Conservation (phyloP, 1,140 invertebrate species). For the Papilio glaucus region DNA sequence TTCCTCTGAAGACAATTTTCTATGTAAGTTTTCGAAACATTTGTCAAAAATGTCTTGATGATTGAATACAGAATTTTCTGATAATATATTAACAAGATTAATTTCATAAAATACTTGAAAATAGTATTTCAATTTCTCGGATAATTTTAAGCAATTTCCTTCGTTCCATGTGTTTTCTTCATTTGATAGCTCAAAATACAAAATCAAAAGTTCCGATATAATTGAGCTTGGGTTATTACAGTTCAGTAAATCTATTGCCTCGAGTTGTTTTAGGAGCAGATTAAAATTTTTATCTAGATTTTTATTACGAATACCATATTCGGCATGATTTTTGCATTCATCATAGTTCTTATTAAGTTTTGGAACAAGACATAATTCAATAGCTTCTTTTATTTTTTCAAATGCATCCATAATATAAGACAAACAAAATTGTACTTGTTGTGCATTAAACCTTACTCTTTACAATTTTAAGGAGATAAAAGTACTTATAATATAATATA, state of each 20-base stretch:
- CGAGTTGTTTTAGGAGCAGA: slow-evolving; percentile 48
- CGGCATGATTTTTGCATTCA: slow-evolving; percentile 52
- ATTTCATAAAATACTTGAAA: slow-evolving; percentile 55
- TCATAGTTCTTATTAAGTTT: slow-evolving; percentile 62
- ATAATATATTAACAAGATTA: slow-evolving; percentile 51
- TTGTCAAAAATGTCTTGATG: slow-evolving; percentile 62
- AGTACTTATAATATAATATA: too few species aligned
- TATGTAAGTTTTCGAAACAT: slow-evolving; percentile 57
- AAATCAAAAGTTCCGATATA: slow-evolving; percentile 55
- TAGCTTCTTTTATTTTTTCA: slow-evolving; percentile 46
- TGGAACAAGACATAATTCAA: slow-evolving; percentile 58
- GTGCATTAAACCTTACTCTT: background rate
- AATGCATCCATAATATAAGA: background rate
- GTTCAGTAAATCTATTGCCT: slow-evolving; percentile 47
- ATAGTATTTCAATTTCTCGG: slow-evolving; percentile 53
- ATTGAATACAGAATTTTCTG: slow-evolving; percentile 50
- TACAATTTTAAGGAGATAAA: too few species aligned
- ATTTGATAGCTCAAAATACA: slow-evolving; percentile 59
- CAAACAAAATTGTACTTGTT: background rate
- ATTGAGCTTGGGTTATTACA: slow-evolving; percentile 37
- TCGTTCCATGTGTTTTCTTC: slow-evolving; percentile 57
- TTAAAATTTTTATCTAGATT: slow-evolving; percentile 54
- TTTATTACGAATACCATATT: slow-evolving; percentile 58
- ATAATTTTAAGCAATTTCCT: slow-evolving; percentile 46
- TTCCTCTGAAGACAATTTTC: slow-evolving; percentile 57